Base-by-base conservation (phyloP, 2,888 invertebrate species). In the Aleiodes leptofemur region DNA sequence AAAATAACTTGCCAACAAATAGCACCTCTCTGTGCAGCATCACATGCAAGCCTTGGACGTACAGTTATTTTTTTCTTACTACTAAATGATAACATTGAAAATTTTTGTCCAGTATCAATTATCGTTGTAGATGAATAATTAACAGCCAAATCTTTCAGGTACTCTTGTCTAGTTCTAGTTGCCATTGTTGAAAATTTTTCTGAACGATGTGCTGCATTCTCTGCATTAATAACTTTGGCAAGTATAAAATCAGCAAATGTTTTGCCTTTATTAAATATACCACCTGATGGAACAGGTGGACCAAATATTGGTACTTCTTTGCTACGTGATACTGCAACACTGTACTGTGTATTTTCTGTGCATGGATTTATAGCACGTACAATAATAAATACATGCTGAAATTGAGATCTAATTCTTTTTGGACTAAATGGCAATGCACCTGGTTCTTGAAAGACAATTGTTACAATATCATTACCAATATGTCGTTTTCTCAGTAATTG, bases 141-240 rank as follows among this genome's bases (percentile, higher is more conserved):
- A 79, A 93, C 93, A 38, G 97, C 95, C 83, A 98, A 92, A 90
- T 98, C 98, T 90, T 97, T 98, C 83, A 98, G 92, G 90, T 98
- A 98, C 91, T 98, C 98, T 88, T 97, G 96, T 80, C 98, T 92
- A 56, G 98, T 98, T 83, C 98, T 92, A 9, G 96, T 97, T 11
- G 98, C 98, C 98, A 98, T 98, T 66, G 97, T 97, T 72, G 96
- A 96, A 90, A 98, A 98, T 90, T 98, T 98, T 86, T 98, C 97
- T 59, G 98, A 97, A 83, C 96, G 85, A 88, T 98, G 97, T 11
- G 98, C 98, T 11, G 98, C 98, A 90, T 98, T 98, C 89, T 98
- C 98, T 31, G 97, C 98, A 90, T 98, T 98, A 80, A 98, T 97
- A 55, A 97, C 95, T 94, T 98, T 98, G 74, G 98, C 96, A 84